Percentiles rank a stretch among this genome's conserved stretches.
Evolutionary conservation across 2,797 vertebrate genomes (phyloP).

Genomic region (Galaxias olidus): DNA sequence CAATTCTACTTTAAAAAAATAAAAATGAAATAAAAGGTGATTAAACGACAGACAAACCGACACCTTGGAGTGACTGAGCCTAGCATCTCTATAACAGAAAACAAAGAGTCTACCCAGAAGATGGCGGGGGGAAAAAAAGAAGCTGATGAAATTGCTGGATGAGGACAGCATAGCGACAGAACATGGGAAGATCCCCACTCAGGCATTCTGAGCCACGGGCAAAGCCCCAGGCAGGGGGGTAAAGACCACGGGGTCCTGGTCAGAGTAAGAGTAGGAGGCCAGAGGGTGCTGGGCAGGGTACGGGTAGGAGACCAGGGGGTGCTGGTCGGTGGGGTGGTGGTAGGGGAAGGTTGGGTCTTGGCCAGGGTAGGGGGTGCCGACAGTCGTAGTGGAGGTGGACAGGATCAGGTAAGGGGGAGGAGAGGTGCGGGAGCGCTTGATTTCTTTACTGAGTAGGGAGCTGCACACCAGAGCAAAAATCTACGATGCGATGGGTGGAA

Average conservation of each 20-base stretch:
- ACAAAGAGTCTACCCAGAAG: neutral
- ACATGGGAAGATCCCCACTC: neutral
- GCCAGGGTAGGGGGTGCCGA: conserved; percentile 6
- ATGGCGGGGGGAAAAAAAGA: neutral
- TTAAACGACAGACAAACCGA: no score
- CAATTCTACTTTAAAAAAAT: conserved; percentile 8
- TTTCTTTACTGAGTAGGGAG: conserved; percentile 33
- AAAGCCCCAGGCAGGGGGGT: conserved; percentile 46
- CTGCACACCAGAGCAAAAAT: conserved; percentile 58
- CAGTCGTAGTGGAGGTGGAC: conserved; percentile 18
- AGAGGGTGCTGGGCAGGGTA: conserved; percentile 8
- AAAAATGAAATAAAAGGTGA: no score
- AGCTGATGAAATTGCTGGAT: neutral
- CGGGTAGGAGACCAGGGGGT: neutral
- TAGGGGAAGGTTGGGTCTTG: neutral
- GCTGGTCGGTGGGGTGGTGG: neutral
- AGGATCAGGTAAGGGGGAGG: conserved; percentile 60
- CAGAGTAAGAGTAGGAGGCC: neutral
- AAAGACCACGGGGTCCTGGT: conserved; percentile 48
- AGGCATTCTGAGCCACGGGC: conserved; percentile 33
- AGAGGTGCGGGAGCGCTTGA: conserved; percentile 10
- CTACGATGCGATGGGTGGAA: conserved; percentile 28
- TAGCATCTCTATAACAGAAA: neutral
- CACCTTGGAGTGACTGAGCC: neutral
- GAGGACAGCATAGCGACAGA: no score